phyloP scores from a whole-genome alignment of 2,888 invertebrate genomes.

The Hypomecis atomaria region DNA sequence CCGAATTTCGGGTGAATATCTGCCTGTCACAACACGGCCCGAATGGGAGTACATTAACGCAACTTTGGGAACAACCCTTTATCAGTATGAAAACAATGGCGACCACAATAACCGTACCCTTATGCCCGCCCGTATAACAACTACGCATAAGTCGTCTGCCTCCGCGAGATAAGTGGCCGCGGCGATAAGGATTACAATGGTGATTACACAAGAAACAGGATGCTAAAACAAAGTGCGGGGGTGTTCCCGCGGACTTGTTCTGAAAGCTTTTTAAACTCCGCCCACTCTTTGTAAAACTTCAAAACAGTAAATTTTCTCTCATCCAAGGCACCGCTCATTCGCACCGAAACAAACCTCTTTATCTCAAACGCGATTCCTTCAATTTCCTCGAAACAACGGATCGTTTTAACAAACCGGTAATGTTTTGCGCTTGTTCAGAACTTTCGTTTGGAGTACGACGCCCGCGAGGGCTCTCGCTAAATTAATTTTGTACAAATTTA shows the following conservation, averaged over 20 bases:
- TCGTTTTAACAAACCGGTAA: slow-evolving; percentile 59
- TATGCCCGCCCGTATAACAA: slow-evolving; percentile 61
- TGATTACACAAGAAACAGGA: slow-evolving; percentile 61
- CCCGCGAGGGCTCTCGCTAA: slow-evolving; percentile 37
- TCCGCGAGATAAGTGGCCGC: slow-evolving; percentile 55
- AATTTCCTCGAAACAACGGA: slow-evolving; percentile 64
- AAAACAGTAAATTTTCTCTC: slow-evolving; percentile 66
- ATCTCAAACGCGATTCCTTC: slow-evolving; percentile 65
- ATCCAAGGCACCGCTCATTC: slow-evolving; percentile 55
- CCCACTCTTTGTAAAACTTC: slow-evolving; percentile 62
- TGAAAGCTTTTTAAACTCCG: slow-evolving; percentile 63
- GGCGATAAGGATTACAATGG: slow-evolving; percentile 65
- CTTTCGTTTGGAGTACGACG: slow-evolving; percentile 43
- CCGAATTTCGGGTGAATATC: slow-evolving; percentile 29
- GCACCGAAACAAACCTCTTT: slow-evolving; percentile 62
- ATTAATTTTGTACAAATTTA: slow-evolving; percentile 35
- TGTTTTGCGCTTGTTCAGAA: slow-evolving; percentile 53
- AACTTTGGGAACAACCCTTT: slow-evolving; percentile 53
- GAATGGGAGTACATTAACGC: slow-evolving; percentile 37
- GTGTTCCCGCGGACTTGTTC: slow-evolving; percentile 52
- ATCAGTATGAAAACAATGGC: slow-evolving; percentile 60
- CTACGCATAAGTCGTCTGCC: slow-evolving; percentile 60
- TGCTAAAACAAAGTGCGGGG: slow-evolving; percentile 59
- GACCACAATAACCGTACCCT: slow-evolving; percentile 55
- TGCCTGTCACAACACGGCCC: slow-evolving; percentile 33